Base-by-base conservation (phyloP, 2,888 invertebrate genomes). In the Caenorhabditis sp. region DNA sequence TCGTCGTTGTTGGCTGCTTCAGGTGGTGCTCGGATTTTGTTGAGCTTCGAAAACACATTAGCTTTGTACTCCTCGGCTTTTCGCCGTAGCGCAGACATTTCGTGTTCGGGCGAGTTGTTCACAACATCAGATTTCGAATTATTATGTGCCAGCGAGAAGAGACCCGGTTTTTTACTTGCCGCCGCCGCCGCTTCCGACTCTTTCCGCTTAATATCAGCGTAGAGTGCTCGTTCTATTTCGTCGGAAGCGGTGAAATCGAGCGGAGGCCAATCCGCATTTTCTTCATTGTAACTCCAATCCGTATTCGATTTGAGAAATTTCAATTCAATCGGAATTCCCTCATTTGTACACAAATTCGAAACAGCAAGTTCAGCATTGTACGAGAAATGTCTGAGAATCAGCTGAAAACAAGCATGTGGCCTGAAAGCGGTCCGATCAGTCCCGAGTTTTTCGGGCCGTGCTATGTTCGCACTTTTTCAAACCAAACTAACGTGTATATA, bases 381-480 rank as follows among this genome's bases (percentile, higher is more conserved):
- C 36, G 77, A 75, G 61, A 74, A 83, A 61, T 83, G 78, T 14
- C 82, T 76, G 53, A 82, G 74, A 27, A 76, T 70, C 8, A 83
- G 71, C 83, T 83, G 66, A 51, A 81, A 73, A 31, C 31, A 31
- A 10, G 31, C n/a, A n/a, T n/a, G n/a, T n/a, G n/a, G n/a, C n/a
- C n/a, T n/a, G n/a, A n/a, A n/a, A n/a, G n/a, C n/a, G n/a, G n/a
- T n/a, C n/a, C n/a, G n/a, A n/a, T n/a, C n/a, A n/a, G n/a, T n/a
- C n/a, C n/a, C n/a, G n/a, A n/a, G n/a, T n/a, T n/a, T n/a, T n/a
- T n/a, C n/a, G n/a, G n/a, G n/a, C n/a, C n/a, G n/a, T n/a, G n/a
- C n/a, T n/a, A n/a, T n/a, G n/a, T n/a, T n/a, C n/a, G n/a, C 31
- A 6, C 31, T 31, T 4, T 6, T 31, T 31, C 3, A 43, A 14